Conservation (phyloP, 2,888 invertebrate genomes). For the Saturnia pavonia region DNA sequence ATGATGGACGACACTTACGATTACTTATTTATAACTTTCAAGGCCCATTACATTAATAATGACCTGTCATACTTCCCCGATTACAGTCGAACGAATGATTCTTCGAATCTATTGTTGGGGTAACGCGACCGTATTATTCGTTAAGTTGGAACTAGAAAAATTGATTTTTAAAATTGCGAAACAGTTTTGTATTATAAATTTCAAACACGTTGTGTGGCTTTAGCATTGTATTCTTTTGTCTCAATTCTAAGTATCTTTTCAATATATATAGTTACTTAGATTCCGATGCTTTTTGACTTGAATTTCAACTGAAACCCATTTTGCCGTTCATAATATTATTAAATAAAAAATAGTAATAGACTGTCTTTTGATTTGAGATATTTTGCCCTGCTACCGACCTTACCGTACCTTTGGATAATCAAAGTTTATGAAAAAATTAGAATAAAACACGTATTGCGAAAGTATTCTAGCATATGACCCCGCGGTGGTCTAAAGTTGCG, state of each 20-base stretch:
- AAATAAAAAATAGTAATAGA: no score
- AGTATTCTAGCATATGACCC: no score
- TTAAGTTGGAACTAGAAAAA: neutral
- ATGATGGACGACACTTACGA: conserved; percentile 1
- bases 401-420: no score
- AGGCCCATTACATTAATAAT: conserved; percentile 8
- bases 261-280: no score
- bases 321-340: no score
- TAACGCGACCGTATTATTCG: neutral
- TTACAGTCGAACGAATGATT: conserved; percentile 2
- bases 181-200: neutral
- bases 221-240: neutral
- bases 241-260: neutral
- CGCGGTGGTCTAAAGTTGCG: no score
- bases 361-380: no score
- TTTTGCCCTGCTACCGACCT: no score
- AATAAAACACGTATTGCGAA: no score
- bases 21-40: conserved; percentile 6
- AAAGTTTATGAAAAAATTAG: no score
- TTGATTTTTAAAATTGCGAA: neutral
- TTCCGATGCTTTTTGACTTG: no score
- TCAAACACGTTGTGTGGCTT: neutral
- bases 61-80: conserved; percentile 11
- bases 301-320: no score
- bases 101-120: neutral